A percentile compares a stretch with the other conserved stretches of the same genome.
Evolutionary conservation across 2,888 invertebrate genomes (phyloP).

Genomic region (Noctua fimbriata): DNA sequence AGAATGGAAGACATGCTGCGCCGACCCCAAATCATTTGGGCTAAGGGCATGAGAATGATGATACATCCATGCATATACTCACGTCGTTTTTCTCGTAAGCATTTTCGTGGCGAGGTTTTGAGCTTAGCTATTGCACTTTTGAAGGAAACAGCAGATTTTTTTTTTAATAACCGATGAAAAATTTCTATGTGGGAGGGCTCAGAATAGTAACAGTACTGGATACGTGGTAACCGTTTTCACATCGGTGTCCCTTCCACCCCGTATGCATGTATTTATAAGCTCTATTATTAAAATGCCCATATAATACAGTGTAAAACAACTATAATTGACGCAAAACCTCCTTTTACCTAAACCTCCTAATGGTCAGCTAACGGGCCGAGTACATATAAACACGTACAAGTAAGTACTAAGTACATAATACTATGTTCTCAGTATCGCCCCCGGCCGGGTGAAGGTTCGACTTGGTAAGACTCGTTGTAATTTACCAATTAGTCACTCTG

Average conservation of each 20-base stretch:
- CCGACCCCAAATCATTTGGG: background rate
- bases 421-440: conserved; percentile 48
- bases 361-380: conserved; percentile 44
- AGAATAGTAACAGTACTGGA: too few relatives aligned
- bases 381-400: conserved; percentile 46
- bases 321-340: conserved; percentile 20
- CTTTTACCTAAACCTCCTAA: conserved; percentile 26
- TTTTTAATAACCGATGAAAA: too few relatives aligned
- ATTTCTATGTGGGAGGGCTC: too few relatives aligned
- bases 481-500: conserved; percentile 80
- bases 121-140: too few relatives aligned
- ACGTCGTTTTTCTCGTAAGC: too few relatives aligned
- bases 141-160: too few relatives aligned
- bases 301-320: conserved; percentile 12
- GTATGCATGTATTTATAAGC: background rate
- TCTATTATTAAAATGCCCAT: background rate
- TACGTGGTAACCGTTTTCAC: too few relatives aligned
- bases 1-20: background rate
- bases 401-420: conserved; percentile 58
- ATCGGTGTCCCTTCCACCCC: too few relatives aligned
- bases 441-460: conserved; percentile 60
- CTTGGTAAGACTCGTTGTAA: conserved; percentile 65
- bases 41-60: background rate
- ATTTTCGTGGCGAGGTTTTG: too few relatives aligned
- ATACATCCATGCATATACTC: too few relatives aligned